These are phyloP conservation scores for Acrobasis suavella DNA, from an alignment of 2,888 invertebrate genomes.

Conservation along the genomic window DNA sequence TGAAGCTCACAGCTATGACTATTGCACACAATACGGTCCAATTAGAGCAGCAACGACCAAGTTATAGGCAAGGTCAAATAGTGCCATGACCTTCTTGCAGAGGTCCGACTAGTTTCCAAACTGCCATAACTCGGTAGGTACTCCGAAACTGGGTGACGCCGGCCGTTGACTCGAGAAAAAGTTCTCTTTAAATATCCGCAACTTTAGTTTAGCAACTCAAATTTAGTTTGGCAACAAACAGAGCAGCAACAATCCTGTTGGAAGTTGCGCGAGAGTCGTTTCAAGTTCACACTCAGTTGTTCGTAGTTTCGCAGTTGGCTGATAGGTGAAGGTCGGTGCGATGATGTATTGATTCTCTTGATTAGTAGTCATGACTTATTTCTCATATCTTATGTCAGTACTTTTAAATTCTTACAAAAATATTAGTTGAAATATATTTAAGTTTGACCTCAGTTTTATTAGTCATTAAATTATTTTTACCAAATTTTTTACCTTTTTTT, in stretches of 20 bases:
- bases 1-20: background rate
- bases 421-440: too few relatives aligned
- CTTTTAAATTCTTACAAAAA: background rate
- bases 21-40: slow-evolving; percentile 31
- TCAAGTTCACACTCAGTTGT: slow-evolving; percentile 62
- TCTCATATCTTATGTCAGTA: background rate
- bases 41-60: slow-evolving; percentile 52
- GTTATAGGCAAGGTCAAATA: slow-evolving; percentile 79
- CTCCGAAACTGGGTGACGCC: slow-evolving; percentile 81
- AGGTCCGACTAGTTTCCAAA: slow-evolving; percentile 80
- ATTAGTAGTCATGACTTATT: background rate
- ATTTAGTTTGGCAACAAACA: slow-evolving; percentile 81
- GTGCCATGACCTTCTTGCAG: slow-evolving; percentile 78
- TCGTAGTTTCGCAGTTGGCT: background rate
- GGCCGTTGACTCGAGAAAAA: slow-evolving; percentile 83
- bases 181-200: slow-evolving; percentile 82
- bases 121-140: slow-evolving; percentile 81
- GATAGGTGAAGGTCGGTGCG: slow-evolving; percentile 11
- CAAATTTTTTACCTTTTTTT: too few relatives aligned
- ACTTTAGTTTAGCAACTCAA: slow-evolving; percentile 82
- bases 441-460: too few relatives aligned
- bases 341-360: slow-evolving; percentile 2
- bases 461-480: too few relatives aligned
- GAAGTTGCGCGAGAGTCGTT: slow-evolving; percentile 80
- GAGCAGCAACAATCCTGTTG: slow-evolving; percentile 73